Evolutionary conservation across 2,888 invertebrate species (phyloP).

Genomic region (Neoscelio sp.): DNA sequence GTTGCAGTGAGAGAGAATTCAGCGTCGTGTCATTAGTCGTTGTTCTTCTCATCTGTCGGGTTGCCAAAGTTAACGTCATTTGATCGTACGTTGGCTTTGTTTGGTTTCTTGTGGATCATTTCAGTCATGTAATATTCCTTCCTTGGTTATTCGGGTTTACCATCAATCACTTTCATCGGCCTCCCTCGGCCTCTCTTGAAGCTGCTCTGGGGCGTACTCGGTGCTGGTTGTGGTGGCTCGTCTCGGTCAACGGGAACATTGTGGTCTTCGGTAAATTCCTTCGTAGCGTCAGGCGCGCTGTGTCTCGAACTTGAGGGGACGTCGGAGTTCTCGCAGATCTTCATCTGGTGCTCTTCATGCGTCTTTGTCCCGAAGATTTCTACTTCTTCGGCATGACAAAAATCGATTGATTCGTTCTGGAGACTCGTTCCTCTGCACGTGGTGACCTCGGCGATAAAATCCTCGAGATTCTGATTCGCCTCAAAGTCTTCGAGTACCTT

Average conservation of each 20-base stretch:
- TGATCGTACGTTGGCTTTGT: neutral
- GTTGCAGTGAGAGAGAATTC: too few species aligned
- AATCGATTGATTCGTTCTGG: neutral
- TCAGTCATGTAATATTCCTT: neutral
- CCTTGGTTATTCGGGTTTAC: neutral
- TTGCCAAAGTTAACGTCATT: too few species aligned
- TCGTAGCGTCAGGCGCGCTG: neutral
- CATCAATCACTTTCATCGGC: neutral
- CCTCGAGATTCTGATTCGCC: neutral
- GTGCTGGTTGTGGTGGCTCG: neutral
- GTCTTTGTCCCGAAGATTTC: too few species aligned
- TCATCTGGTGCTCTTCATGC: too few species aligned
- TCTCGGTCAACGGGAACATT: neutral
- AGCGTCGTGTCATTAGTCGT: too few species aligned
- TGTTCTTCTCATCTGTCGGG: neutral
- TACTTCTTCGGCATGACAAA: too few species aligned
- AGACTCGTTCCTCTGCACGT: slow-evolving; percentile 5
- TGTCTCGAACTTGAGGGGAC: neutral
- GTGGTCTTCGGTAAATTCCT: too few species aligned
- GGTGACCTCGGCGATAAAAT: slow-evolving; percentile 1
- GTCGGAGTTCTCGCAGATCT: neutral
- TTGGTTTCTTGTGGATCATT: neutral
- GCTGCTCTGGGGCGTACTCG: too few species aligned
- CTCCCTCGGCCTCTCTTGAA: neutral
- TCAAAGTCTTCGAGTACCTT: slow-evolving; percentile 29